phyloP scores from a whole-genome alignment of 2,113 vertebrate species.

The Chloropsis hardwickii region DNA sequence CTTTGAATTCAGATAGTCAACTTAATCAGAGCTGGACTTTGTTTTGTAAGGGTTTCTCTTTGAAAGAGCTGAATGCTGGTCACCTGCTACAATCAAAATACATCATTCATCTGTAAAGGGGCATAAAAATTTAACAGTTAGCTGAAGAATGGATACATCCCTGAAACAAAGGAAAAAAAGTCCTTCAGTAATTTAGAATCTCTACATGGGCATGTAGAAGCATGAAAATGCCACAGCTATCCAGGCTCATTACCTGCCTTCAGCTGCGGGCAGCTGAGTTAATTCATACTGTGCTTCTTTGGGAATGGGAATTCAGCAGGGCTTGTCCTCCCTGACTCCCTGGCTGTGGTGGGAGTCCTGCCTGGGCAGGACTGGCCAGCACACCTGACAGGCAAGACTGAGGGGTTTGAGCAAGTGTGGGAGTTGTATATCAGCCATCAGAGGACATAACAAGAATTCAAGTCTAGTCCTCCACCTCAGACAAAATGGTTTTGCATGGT shows the following conservation, averaged over 20 bases:
- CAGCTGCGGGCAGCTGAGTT: neutral
- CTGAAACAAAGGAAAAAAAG: neutral
- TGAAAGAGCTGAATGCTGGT: conserved; percentile 2
- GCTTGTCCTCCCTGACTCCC: neutral
- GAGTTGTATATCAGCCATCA: neutral
- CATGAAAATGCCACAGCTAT: neutral
- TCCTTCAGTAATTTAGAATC: neutral
- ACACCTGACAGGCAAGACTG: neutral
- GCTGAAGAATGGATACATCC: neutral
- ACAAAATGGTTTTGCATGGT: neutral
- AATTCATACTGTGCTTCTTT: neutral
- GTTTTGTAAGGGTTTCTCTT: conserved; percentile 31
- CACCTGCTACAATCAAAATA: conserved; percentile 32
- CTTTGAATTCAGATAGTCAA: conserved; percentile 77
- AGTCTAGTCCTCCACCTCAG: neutral
- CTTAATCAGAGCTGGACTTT: conserved; percentile 65
- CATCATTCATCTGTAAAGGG: conserved; percentile 9
- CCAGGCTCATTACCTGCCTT: neutral
- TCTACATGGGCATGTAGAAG: neutral
- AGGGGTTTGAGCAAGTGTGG: neutral
- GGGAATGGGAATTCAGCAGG: neutral
- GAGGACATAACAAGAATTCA: neutral
- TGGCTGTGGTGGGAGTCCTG: neutral
- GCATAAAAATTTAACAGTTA: conserved; percentile 26
- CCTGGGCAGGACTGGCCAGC: neutral